These are phyloP conservation scores for Octopus bimaculoides DNA, from an alignment of 1,140 invertebrate species.

Conservation along the genomic window DNA sequence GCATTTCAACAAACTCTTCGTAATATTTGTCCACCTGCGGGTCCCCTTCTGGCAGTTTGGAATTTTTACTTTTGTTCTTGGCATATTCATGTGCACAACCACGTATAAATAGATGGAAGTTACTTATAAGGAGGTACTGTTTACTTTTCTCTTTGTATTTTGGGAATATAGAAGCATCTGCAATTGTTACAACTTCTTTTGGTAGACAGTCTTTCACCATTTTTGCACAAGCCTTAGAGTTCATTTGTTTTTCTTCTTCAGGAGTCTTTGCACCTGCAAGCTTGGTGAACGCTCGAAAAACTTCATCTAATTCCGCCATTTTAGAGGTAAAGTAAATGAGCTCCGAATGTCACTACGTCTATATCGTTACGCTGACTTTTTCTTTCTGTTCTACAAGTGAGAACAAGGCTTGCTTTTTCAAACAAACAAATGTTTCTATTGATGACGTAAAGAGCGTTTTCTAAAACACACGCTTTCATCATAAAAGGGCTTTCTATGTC, in stretches of 20 bases:
- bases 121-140: not conserved
- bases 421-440: too few species aligned
- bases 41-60: not conserved
- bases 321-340: too few species aligned
- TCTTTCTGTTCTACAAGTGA: too few species aligned
- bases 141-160: slow-evolving; percentile 15
- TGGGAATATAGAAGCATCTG: slow-evolving; percentile 11
- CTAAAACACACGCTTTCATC: too few species aligned
- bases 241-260: slow-evolving; percentile 11
- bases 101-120: not conserved
- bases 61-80: not conserved
- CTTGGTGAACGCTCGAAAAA: not conserved
- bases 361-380: too few species aligned
- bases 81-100: slow-evolving; percentile 11
- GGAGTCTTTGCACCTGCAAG: slow-evolving; percentile 4
- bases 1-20: not conserved
- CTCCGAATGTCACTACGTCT: too few species aligned
- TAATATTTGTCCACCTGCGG: slow-evolving; percentile 11
- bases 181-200: slow-evolving; percentile 11
- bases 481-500: too few species aligned
- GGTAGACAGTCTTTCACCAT: slow-evolving; percentile 13
- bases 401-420: too few species aligned
- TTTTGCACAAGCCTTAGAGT: slow-evolving; percentile 11
- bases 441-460: too few species aligned
- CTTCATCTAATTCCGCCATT: not conserved